Conservation (phyloP, 1,140 invertebrate species). For the Bombyx mandarina region DNA sequence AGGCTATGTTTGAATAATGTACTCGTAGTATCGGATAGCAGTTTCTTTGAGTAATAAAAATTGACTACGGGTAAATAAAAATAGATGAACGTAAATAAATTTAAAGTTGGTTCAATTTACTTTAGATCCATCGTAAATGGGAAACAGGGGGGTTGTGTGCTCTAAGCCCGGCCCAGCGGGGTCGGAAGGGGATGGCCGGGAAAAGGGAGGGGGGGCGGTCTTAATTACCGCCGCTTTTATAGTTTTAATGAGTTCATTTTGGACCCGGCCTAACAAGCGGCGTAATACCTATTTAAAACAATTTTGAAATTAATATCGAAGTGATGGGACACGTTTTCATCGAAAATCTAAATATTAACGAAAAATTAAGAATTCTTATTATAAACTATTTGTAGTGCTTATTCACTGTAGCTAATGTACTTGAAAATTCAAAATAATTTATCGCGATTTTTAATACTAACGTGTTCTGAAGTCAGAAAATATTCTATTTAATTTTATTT, state of each 20-base stretch:
- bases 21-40: too few relatives aligned
- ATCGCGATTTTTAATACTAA: too few relatives aligned
- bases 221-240: slow-evolving; percentile 70
- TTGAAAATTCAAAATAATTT: too few relatives aligned
- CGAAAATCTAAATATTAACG: slow-evolving; percentile 16
- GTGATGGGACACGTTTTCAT: slow-evolving; percentile 24
- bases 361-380: background rate
- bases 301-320: slow-evolving; percentile 67
- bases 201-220: slow-evolving; percentile 33
- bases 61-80: too few relatives aligned
- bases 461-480: too few relatives aligned
- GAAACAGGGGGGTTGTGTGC: slow-evolving; percentile 20
- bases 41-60: too few relatives aligned
- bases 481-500: too few relatives aligned
- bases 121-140: background rate
- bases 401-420: too few relatives aligned
- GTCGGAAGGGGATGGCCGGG: slow-evolving; percentile 15
- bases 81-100: too few relatives aligned
- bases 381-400: too few relatives aligned
- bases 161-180: slow-evolving; percentile 20
- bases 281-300: slow-evolving; percentile 68
- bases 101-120: background rate
- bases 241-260: slow-evolving; percentile 71
- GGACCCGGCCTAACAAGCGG: slow-evolving; percentile 64
- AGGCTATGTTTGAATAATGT: too few relatives aligned